A percentile compares a stretch with the other conserved stretches of the same genome.
Evolutionary conservation across 2,113 vertebrate species (phyloP).

Genomic region (Sterna hirundo): DNA sequence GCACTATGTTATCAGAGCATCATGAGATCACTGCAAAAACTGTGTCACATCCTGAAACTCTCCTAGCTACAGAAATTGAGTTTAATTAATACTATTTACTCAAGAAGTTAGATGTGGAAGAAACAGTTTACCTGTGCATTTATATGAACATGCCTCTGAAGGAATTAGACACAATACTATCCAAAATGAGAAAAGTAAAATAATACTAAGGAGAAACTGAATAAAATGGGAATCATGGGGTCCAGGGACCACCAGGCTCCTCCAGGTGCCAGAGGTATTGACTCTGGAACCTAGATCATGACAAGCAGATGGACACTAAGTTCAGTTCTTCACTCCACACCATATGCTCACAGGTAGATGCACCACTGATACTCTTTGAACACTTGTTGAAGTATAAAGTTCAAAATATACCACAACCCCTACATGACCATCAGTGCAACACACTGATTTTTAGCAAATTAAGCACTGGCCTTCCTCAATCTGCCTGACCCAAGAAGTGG

Average conservation of each 20-base stretch:
- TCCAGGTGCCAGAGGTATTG: background rate
- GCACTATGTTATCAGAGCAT: background rate
- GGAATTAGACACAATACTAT: background rate
- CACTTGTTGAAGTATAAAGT: background rate
- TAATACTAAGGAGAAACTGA: background rate
- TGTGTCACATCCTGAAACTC: background rate
- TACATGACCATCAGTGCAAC: background rate
- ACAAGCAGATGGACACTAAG: background rate
- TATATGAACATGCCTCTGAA: background rate
- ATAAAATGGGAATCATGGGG: background rate
- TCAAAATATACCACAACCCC: background rate
- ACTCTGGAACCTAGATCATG: background rate
- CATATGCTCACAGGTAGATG: background rate
- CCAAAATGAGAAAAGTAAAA: background rate
- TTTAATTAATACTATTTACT: background rate
- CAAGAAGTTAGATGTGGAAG: background rate
- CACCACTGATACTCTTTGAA: background rate
- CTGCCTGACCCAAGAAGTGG: too few species aligned
- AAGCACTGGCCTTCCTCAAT: background rate
- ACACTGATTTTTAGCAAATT: background rate
- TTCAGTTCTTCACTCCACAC: background rate
- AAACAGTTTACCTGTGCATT: background rate
- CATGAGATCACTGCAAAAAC: background rate
- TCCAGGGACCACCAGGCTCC: background rate
- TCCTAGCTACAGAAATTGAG: background rate